A percentile compares a stretch with the other conserved stretches of the same genome.
phyloP scores from a whole-genome alignment of 2,888 invertebrate genomes.

The Amorpha juglandis region DNA sequence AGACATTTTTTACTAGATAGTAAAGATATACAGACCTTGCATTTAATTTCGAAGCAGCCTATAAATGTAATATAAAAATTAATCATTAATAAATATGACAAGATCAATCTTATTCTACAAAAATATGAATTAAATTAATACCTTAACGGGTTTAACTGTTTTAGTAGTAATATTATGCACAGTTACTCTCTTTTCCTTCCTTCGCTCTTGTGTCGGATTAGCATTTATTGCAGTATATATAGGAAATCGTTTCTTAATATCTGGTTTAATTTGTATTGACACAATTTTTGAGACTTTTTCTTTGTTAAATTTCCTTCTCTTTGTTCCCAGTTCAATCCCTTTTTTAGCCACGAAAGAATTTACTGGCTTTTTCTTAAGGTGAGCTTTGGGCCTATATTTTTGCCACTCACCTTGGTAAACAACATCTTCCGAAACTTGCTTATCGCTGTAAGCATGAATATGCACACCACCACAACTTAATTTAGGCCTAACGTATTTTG shows the following conservation, averaged over 20 bases:
- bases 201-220: background rate
- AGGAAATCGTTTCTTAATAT: background rate
- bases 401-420: conserved; percentile 77
- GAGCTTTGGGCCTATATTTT: conserved; percentile 45
- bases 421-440: conserved; percentile 64
- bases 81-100: background rate
- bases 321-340: conserved; percentile 35
- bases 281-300: conserved; percentile 38
- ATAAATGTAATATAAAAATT: conserved; percentile 41
- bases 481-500: conserved; percentile 46
- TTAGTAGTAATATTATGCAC: background rate
- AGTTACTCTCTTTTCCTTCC: background rate
- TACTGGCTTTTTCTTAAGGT: conserved; percentile 44
- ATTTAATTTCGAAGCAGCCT: conserved; percentile 57
- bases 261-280: conserved; percentile 23
- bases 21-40: conserved; percentile 48
- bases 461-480: conserved; percentile 66
- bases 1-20: conserved; percentile 4
- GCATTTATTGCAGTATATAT: background rate
- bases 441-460: conserved; percentile 71
- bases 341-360: conserved; percentile 41
- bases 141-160: conserved; percentile 9
- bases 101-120: background rate
- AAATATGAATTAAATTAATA: background rate
- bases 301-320: conserved; percentile 43